A percentile compares a stretch with the other conserved stretches of the same genome.
Conservation (phyloP, 1,140 invertebrate genomes). For the Camponotus floridanus region DNA sequence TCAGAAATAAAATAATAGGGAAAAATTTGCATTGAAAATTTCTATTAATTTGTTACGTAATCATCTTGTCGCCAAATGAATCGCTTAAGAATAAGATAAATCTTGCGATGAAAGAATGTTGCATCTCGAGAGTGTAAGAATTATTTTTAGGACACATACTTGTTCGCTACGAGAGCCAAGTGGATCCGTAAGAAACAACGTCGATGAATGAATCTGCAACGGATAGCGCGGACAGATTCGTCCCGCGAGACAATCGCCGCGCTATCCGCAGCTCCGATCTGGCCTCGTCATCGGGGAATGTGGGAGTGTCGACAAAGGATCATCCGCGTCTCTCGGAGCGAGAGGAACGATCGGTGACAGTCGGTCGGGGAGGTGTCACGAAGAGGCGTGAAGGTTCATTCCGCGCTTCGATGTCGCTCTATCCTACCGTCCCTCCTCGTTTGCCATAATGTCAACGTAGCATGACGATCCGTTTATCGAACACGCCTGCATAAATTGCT, state of each 20-base stretch:
- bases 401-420: slow-evolving; percentile 62
- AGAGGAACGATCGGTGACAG: slow-evolving; percentile 75
- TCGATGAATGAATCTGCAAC: slow-evolving; percentile 58
- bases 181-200: slow-evolving; percentile 16
- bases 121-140: background rate
- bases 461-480: slow-evolving; percentile 44
- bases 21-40: background rate
- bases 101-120: background rate
- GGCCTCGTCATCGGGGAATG: slow-evolving; percentile 84
- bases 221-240: slow-evolving; percentile 56
- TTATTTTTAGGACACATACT: background rate
- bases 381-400: slow-evolving; percentile 79
- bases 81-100: background rate
- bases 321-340: slow-evolving; percentile 68
- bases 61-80: background rate
- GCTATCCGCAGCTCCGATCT: slow-evolving; percentile 81
- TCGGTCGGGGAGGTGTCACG: slow-evolving; percentile 77
- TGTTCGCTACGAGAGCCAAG: background rate
- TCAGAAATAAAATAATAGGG: background rate
- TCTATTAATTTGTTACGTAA: background rate
- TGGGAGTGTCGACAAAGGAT: slow-evolving; percentile 83
- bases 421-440: slow-evolving; percentile 37
- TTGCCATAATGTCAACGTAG: slow-evolving; percentile 52
- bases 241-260: slow-evolving; percentile 52
- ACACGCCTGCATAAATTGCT: slow-evolving; percentile 1